These are phyloP conservation scores for Chymomyza procnemis DNA, from an alignment of 2,888 invertebrate species.

Conservation along the genomic window DNA sequence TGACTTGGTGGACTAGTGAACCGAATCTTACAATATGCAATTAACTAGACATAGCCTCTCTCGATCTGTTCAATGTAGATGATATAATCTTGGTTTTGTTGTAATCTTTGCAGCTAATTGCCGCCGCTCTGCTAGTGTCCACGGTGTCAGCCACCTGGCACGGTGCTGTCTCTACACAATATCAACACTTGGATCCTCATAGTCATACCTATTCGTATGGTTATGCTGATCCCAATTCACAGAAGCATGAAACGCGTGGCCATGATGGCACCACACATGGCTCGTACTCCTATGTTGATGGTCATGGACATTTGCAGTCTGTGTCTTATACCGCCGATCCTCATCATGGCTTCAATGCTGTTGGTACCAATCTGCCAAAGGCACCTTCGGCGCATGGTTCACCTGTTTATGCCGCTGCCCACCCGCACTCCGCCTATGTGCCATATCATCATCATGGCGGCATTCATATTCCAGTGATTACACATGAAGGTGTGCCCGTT, in stretches of 20 bases:
- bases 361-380: slow-evolving; percentile 83
- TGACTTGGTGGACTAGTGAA: slow-evolving; percentile 19
- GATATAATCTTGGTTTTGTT: background rate
- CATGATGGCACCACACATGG: slow-evolving; percentile 83
- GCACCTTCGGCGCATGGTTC: slow-evolving; percentile 78
- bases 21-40: slow-evolving; percentile 4
- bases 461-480: slow-evolving; percentile 68
- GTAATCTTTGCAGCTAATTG: slow-evolving; percentile 66
- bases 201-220: slow-evolving; percentile 83
- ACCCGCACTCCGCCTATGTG: slow-evolving; percentile 71
- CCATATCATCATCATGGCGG: slow-evolving; percentile 68
- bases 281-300: slow-evolving; percentile 85
- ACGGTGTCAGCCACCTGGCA: slow-evolving; percentile 76
- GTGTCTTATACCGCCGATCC: slow-evolving; percentile 83
- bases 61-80: no score
- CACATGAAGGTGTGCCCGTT: slow-evolving; percentile 77
- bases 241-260: slow-evolving; percentile 82
- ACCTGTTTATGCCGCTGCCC: slow-evolving; percentile 72
- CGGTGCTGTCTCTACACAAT: slow-evolving; percentile 79
- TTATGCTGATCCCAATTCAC: slow-evolving; percentile 83
- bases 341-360: slow-evolving; percentile 83
- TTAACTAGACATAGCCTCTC: background rate
- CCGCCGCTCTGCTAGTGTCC: slow-evolving; percentile 75
- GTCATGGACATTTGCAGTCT: slow-evolving; percentile 83
- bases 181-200: slow-evolving; percentile 82